These are phyloP conservation scores for Polydrusus pterygomalis DNA, from an alignment of 2,888 invertebrate genomes.

Conservation along the genomic window DNA sequence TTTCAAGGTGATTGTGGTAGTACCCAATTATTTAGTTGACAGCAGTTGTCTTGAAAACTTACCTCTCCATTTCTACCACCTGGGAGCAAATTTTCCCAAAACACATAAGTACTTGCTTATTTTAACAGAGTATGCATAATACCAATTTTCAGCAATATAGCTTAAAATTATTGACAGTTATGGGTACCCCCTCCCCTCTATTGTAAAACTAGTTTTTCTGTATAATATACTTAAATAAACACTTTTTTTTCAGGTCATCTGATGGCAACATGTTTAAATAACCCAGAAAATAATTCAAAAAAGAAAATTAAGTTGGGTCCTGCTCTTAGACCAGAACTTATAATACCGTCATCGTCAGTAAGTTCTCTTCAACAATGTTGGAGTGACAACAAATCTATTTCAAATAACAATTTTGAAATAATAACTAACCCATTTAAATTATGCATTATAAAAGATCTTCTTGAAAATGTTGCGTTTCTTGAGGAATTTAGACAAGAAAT, in stretches of 20 bases:
- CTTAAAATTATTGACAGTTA: no score
- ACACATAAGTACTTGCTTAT: no score
- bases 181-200: no score
- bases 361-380: constrained; percentile 70
- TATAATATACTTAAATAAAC: no score
- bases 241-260: constrained; percentile 63
- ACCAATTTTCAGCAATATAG: no score
- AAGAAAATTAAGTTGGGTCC: constrained; percentile 63
- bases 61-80: no score
- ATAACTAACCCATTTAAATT: constrained; percentile 80
- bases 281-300: constrained; percentile 58
- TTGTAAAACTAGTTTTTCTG: no score
- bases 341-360: constrained; percentile 56
- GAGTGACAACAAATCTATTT: constrained; percentile 71
- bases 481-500: constrained; percentile 80
- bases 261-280: constrained; percentile 65
- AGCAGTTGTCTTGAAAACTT: no score
- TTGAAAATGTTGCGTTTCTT: constrained; percentile 76
- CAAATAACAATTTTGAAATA: constrained; percentile 73
- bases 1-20: no score
- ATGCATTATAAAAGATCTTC: constrained; percentile 79
- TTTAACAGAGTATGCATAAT: no score
- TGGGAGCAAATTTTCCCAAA: no score
- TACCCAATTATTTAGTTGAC: no score
- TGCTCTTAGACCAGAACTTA: constrained; percentile 57